phyloP scores from a whole-genome alignment of 2,113 vertebrate species.

The Notiomystis cincta region DNA sequence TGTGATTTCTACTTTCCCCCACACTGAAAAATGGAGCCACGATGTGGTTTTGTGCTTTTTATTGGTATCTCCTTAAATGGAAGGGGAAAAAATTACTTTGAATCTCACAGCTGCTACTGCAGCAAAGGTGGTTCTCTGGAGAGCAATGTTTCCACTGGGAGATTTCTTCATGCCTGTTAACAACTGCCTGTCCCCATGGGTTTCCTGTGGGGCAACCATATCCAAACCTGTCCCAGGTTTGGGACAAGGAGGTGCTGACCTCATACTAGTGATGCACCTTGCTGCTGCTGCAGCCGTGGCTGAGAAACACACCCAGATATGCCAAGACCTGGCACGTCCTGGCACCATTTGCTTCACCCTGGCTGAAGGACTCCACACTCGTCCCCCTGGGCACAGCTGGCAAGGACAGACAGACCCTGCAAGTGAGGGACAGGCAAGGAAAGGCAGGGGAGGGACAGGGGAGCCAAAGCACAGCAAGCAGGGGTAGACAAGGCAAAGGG shows the following conservation, averaged over 20 bases:
- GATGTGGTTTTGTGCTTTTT: not conserved
- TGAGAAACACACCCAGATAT: not conserved
- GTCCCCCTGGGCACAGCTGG: rapidly evolving
- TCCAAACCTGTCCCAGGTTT: not conserved
- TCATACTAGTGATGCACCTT: not conserved
- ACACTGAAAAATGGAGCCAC: not conserved
- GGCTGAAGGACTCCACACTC: not conserved
- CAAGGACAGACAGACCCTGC: not conserved
- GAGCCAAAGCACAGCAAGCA: not conserved
- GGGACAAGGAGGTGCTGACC: not conserved
- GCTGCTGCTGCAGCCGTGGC: not conserved
- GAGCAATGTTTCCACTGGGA: not conserved
- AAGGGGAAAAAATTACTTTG: not conserved
- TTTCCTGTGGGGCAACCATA: not conserved
- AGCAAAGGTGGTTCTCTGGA: not conserved
- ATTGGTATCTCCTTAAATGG: not conserved
- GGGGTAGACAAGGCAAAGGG: not conserved
- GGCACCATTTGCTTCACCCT: not conserved
- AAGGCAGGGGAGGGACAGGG: not conserved
- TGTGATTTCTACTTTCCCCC: not conserved
- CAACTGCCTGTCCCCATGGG: not conserved
- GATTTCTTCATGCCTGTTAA: not conserved
- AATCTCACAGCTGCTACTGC: not conserved
- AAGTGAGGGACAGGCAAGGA: not conserved
- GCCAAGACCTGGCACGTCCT: not conserved